These are phyloP conservation scores for Scrobipalpa costella DNA, from an alignment of 2,888 invertebrate species.

Conservation along the genomic window DNA sequence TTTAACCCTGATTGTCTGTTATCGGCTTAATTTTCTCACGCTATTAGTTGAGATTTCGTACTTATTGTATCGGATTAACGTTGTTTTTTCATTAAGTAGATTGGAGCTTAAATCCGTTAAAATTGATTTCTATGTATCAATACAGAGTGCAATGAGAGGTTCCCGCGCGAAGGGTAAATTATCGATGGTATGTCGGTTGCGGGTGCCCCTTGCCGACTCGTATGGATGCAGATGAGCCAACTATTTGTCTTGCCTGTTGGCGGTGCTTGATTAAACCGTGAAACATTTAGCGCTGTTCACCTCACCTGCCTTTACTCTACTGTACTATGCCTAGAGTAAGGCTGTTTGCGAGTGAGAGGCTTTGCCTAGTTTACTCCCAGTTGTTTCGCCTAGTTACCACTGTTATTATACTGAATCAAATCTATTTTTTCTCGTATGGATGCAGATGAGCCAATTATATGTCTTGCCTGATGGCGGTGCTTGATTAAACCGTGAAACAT, in stretches of 20 bases:
- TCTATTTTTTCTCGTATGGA: conserved; percentile 81
- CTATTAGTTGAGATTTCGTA: no score
- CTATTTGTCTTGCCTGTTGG: conserved; percentile 80
- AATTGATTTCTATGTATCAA: no score
- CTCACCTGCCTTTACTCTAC: conserved; percentile 36
- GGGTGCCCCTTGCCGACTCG: conserved; percentile 64
- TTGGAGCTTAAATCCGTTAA: no score
- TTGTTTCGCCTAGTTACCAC: no score
- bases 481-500: conserved; percentile 80
- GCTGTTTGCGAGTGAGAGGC: no score
- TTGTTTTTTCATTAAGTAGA: no score
- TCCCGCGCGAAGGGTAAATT: conserved; percentile 58
- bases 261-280: conserved; percentile 78
- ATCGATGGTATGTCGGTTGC: conserved; percentile 68
- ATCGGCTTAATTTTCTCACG: no score
- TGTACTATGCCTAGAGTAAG: neutral
- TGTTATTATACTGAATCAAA: no score
- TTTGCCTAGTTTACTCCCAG: no score
- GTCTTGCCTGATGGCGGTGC: conserved; percentile 77
- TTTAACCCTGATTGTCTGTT: no score
- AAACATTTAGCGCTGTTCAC: conserved; percentile 74
- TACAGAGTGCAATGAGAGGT: no score
- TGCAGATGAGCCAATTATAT: conserved; percentile 81
- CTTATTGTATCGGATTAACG: no score
- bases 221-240: conserved; percentile 80